Evolutionary conservation across 2,888 invertebrate species (phyloP), one percentile per base, ranked within the genome.

Genomic region (Pyrocoelia pectoralis): DNA sequence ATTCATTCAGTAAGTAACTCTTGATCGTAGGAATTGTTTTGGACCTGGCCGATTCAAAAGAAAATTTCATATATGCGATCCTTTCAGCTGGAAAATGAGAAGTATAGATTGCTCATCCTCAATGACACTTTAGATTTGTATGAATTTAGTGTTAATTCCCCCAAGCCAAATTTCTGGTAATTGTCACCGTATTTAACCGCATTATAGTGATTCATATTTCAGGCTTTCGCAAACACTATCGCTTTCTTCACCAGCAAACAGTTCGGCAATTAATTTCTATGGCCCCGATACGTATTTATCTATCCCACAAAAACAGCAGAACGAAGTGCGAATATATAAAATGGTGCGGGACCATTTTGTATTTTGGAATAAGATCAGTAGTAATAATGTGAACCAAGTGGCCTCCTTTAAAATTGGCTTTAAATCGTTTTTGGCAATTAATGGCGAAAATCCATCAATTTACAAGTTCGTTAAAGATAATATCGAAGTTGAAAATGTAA

Each of bases 391-490:
- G 9, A 62, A 67, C 4, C 66, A 72, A 46, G 73, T 80, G 15
- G 68, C 71, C 10, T 73, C 79, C 6, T 82, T 82, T 66, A 74
- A 77, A 62, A 73, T 79, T 19, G 79, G 78, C 9, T 76, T 75
- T 40, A 75, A 78, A 65, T 73, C 77, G 1, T 83, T 79, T 66
- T 60, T 82, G 19, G 79, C 81, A 8, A 65, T 81, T 14, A 77
- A 78, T 55, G 82, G 82, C 1, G 59, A 70, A 3, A 61, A 73
- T 17, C 73, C 79, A 2, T 75, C 75, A 56, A 79, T 81, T 17
- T 79, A 76, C 54, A 72, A 76, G 56, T 76, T 80, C 54, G 69
- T 68, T 8, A 71, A 72, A 56, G 62, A 71, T 15, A 74, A 71
- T 12, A 50, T 79, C 2, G 52, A 66, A 1, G 68, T 61, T 28